Evolutionary conservation across 2,888 invertebrate species (phyloP), one percentile per base, ranked within the genome.

Genomic region (Tinea trinotella): DNA sequence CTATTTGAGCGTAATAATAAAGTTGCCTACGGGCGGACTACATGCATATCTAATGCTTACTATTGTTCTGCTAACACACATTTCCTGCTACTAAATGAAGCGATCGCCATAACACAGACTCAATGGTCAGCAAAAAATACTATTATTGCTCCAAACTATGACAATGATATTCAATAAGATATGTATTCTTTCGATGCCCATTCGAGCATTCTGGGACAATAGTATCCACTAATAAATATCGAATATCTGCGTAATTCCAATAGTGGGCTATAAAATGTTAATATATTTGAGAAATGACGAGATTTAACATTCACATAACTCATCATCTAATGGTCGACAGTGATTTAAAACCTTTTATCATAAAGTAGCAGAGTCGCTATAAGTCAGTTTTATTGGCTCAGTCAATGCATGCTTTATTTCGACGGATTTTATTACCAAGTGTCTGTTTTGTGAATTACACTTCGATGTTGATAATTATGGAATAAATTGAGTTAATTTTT

Each of bases 341-440:
- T 83, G 82, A 84, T 81, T 83, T 83, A 83, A 84, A 83, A 75
- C 79, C 81, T 82, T 83, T 82, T 83, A 84, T 83, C 84, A 76
- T 75, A 76, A 78, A 83, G 77, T 78, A 76, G 71, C 83, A 83
- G 74, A 71, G 75, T 79, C 76, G 74, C 71, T 72, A 78, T 83
- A 81, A 82, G 75, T 84, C 82, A 81, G 66, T 81, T 83, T 83
- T 84, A 83, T 83, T 77, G 76, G 79, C 75, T 70, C 73, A 78
- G 81, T 80, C 83, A 80, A 76, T 76, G 74, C 64, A 67, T 40
- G 71, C 68, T 79, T 79, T 72, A 75, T 71, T 71, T 63, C 70
- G 70, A 76, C 79, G 73, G 71, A 15, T 77, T 80, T 78, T 77
- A 75, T 74, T 76, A 24, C 24, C 68, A 67, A 69, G 67, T 67